These are phyloP conservation scores for Arvicanthis niloticus DNA, from an alignment of 2,113 vertebrate species.

Conservation along the genomic window DNA sequence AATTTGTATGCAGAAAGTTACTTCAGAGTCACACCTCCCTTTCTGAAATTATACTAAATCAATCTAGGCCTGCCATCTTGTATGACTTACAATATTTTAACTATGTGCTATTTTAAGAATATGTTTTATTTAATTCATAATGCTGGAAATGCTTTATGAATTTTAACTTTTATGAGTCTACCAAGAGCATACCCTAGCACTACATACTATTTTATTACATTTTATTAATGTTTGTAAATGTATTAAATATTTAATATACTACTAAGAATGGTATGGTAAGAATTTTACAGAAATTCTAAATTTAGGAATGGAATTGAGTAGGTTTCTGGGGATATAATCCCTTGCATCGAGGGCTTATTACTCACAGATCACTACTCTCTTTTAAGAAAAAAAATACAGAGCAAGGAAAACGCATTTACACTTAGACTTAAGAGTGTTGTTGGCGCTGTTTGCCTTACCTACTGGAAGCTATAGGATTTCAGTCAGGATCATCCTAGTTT, in stretches of 20 bases:
- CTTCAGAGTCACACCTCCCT: not conserved
- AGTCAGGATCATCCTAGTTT: not conserved
- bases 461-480: not conserved
- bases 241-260: conserved; percentile 40
- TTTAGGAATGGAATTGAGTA: not conserved
- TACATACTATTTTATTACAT: conserved; percentile 25
- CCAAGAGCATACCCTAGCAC: not conserved
- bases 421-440: not conserved
- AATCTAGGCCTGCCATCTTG: not conserved
- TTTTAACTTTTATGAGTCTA: conserved; percentile 41
- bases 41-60: not conserved
- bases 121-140: conserved; percentile 42
- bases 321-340: conserved; percentile 30
- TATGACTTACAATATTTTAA: not conserved
- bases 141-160: conserved; percentile 3
- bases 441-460: not conserved
- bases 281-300: not conserved
- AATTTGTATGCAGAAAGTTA: not conserved
- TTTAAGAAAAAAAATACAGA: not conserved
- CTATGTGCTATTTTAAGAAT: conserved; percentile 16
- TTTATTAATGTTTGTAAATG: not conserved
- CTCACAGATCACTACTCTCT: not conserved
- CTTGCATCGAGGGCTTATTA: not conserved
- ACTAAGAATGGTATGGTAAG: not conserved
- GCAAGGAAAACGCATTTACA: not conserved